These are phyloP conservation scores for Phycodurus eques DNA, from an alignment of 2,113 vertebrate genomes.

Conservation along the genomic window DNA sequence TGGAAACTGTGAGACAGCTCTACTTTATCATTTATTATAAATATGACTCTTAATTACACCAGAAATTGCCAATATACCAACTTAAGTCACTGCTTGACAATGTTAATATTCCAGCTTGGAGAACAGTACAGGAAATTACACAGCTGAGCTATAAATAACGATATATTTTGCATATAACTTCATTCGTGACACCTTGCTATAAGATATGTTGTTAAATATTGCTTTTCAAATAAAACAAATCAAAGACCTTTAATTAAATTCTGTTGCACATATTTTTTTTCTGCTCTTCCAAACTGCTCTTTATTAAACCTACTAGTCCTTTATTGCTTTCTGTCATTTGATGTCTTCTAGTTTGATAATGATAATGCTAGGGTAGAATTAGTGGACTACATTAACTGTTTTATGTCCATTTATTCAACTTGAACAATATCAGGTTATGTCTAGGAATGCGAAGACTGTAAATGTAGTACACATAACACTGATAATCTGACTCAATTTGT, in stretches of 20 bases:
- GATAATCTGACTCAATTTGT: too few relatives aligned
- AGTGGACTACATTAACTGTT: neutral
- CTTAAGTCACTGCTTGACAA: neutral
- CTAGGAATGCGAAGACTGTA: neutral
- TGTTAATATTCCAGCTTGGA: neutral
- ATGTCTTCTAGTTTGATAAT: neutral
- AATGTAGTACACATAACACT: neutral
- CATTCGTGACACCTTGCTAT: neutral
- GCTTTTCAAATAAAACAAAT: neutral
- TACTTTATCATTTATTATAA: neutral
- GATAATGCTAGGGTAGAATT: neutral
- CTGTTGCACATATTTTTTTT: neutral
- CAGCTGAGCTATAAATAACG: neutral
- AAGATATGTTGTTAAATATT: neutral
- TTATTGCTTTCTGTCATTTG: slow-evolving; percentile 5
- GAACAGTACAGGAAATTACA: slow-evolving; percentile 5
- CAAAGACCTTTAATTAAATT: neutral
- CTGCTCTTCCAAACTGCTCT: neutral
- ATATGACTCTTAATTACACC: neutral
- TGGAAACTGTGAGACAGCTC: too few relatives aligned
- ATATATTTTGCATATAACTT: neutral
- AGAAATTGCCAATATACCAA: neutral
- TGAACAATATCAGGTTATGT: neutral
- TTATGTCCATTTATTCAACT: neutral
- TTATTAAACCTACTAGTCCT: neutral